Evolutionary conservation across 1,140 invertebrate genomes (phyloP), one percentile per base, ranked within the genome.

Genomic region (Tetramorium simillimum): DNA sequence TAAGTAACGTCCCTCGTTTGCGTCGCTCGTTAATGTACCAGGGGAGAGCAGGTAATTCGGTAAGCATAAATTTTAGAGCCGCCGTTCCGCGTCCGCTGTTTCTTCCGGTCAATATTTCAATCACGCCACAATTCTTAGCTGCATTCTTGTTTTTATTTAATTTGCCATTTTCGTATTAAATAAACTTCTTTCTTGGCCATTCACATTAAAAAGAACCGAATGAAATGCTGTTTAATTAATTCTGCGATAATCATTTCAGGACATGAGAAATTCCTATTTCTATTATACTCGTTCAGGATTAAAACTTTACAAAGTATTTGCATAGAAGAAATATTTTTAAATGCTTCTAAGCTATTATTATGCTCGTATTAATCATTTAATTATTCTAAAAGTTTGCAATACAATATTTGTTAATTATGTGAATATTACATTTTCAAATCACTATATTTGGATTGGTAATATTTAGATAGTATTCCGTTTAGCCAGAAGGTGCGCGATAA

Each of bases 21-120:
- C 75, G 85, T 84, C 51, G 85, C 58, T 85, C 80, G 86, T 87
- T 87, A 87, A 87, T 87, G 86, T 87, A 87, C 86, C 80, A 18
- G 10, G 86, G 60, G 69, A 73, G 80, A 73, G 69, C 56, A 84
- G 78, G 80, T 87, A 87, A 87, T 87, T 87, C 86, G 86, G 86
- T 75, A 84, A 87, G 80, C 86, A 87, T 87, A 87, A 87, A 87
- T 87, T 87, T 87, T 87, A 56, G 53, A 84, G 69, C 69, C 24
- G 18, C 51, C 60, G 40, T 82, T 72, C 51, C 40, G 24, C 60
- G 18, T 75, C 43, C 40, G 40, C 28, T 4, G n/a, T 33, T 18
- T 7, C 21, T 70, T 81, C 51, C 49, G 37, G 78, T 81, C 78
- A 70, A 81, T 81, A 58, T 81, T 84, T 75, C 40, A 49, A 75